Evolutionary conservation across 1,140 invertebrate genomes (phyloP).

Genomic region (Drosophila rufa): DNA sequence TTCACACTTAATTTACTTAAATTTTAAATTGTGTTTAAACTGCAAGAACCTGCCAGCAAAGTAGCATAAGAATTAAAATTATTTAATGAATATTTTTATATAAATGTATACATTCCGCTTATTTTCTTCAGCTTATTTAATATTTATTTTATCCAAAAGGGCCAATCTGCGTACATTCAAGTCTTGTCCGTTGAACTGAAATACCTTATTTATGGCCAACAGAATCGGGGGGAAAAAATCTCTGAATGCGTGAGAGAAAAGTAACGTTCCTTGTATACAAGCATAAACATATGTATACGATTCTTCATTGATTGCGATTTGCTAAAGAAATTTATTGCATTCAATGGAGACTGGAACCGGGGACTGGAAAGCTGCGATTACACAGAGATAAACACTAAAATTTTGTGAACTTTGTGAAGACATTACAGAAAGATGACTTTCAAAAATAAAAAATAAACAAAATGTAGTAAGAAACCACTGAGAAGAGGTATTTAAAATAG

Average conservation of each 20-base stretch:
- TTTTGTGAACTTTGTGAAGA: no score
- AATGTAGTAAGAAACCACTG: no score
- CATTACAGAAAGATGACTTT: no score
- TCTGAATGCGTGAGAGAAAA: conserved; percentile 10
- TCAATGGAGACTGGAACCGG: conserved; percentile 5
- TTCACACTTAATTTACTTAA: not conserved
- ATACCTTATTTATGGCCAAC: conserved; percentile 18
- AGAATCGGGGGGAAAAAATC: not conserved
- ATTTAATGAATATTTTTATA: no score
- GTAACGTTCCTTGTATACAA: not conserved
- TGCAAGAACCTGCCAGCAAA: no score
- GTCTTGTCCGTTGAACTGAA: conserved; percentile 5
- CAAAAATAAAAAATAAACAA: no score
- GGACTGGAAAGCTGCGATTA: not conserved
- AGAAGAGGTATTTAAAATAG: no score
- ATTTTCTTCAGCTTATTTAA: not conserved
- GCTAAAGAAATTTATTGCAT: conserved; percentile 34
- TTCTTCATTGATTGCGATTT: conserved; percentile 40
- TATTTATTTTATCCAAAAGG: not conserved
- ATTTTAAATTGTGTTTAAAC: not conserved
- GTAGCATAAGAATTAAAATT: no score
- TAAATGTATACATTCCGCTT: no score
- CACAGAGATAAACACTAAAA: not conserved
- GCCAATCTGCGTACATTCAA: not conserved
- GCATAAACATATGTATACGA: conserved; percentile 17